phyloP scores from a whole-genome alignment of 2,888 invertebrate species.

The Stenodera caucasica region DNA sequence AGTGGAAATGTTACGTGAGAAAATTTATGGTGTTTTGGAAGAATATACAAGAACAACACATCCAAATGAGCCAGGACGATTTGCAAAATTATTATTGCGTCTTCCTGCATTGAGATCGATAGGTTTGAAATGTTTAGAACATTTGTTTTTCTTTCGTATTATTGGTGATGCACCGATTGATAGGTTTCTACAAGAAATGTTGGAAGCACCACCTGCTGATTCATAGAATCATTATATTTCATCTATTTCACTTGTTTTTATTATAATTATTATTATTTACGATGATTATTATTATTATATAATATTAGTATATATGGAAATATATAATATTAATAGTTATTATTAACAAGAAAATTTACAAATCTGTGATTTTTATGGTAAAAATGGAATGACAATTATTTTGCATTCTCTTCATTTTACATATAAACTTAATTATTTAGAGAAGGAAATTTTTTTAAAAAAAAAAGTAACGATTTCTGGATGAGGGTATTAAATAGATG shows the following conservation, averaged over 20 bases:
- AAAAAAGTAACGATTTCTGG: conserved; percentile 24
- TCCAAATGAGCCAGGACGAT: conserved; percentile 90
- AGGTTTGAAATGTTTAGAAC: conserved; percentile 91
- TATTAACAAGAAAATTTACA: conserved; percentile 19
- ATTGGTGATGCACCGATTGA: conserved; percentile 86
- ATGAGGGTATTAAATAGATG: conserved; percentile 33
- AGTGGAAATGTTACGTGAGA: conserved; percentile 87
- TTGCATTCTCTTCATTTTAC: neutral
- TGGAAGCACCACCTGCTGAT: conserved; percentile 65
- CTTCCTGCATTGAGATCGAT: conserved; percentile 89
- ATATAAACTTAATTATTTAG: neutral
- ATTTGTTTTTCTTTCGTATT: conserved; percentile 91
- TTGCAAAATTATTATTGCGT: conserved; percentile 89
- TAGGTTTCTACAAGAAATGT: conserved; percentile 79
- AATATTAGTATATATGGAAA: neutral
- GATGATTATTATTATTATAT: neutral
- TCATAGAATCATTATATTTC: conserved; percentile 9
- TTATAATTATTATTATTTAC: conserved; percentile 6
- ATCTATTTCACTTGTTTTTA: neutral
- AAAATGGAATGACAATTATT: conserved; percentile 25
- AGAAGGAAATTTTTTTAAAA: neutral
- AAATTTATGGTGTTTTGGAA: conserved; percentile 93
- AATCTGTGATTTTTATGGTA: conserved; percentile 31
- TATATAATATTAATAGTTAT: neutral
- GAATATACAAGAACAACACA: conserved; percentile 89